Base-by-base conservation (phyloP, 2,888 invertebrate genomes). In the Nebria salina region DNA sequence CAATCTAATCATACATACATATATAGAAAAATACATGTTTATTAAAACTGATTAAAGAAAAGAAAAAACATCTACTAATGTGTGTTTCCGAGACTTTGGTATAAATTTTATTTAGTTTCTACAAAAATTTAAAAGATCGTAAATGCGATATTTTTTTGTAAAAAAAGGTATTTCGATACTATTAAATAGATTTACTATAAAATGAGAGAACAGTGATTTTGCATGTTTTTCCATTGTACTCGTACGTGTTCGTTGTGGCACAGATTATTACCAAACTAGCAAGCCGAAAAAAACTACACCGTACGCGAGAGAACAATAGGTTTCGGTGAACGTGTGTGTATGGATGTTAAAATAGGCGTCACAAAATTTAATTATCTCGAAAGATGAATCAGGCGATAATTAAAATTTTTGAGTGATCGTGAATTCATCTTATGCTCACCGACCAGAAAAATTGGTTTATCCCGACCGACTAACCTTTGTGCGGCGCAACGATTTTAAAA, bases 341-440 rank as follows among this genome's bases (percentile, higher is more conserved):
- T 34, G 34, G 34, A 72, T 42, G 41, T 70, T 70, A 75, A 75
- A 80, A 80, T 68, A 80, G 75, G 80, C 80, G 80, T 80, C 75
- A 75, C 80, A 70, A 70, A 80, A 75, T 80, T 80, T 80, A 80
- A 80, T 80, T 80, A 80, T 75, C 64, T 80, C 80, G 68, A 75
- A 72, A 75, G 80, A 80, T 80, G 80, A 75, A 80, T 80, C 80
- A 80, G 80, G 80, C 75, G 80, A 80, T 80, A 80, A 80, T 80
- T 80, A 80, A 80, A 80, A 70, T 54, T 54, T 54, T 54, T 54
- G 54, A 54, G 54, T 54, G 54, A 54, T 54, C 7, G 54, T 54
- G 54, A 54, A 54, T 13, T 54, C 54, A 54, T 54, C 34, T 20
- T 54, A 54, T 1, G 54, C 7, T 54, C 54, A 54, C 7, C 54